Evolutionary conservation across 2,888 invertebrate genomes (phyloP).

Genomic region (Odontothrips loti): DNA sequence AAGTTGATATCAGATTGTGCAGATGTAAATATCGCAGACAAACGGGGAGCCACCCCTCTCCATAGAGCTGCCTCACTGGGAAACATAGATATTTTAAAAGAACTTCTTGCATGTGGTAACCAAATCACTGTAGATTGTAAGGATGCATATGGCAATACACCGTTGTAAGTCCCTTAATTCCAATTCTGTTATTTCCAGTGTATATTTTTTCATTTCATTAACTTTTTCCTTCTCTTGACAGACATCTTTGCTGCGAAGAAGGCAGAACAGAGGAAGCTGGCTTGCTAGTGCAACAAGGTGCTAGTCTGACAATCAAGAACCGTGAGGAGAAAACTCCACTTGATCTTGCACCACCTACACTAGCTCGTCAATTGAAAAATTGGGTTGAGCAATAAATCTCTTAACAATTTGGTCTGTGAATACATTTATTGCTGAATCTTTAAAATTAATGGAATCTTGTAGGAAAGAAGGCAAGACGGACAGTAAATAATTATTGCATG

Average conservation of each 20-base stretch:
- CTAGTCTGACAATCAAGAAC: slow-evolving; percentile 56
- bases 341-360: slow-evolving; percentile 47
- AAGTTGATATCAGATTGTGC: slow-evolving; percentile 63
- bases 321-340: slow-evolving; percentile 64
- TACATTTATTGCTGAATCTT: neutral
- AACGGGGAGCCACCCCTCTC: slow-evolving; percentile 66
- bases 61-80: slow-evolving; percentile 79
- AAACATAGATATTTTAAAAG: slow-evolving; percentile 60
- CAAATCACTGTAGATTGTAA: slow-evolving; percentile 52
- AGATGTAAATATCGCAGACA: slow-evolving; percentile 64
- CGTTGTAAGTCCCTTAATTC: slow-evolving; percentile 55
- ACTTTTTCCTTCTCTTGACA: slow-evolving; percentile 40
- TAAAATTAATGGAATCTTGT: neutral
- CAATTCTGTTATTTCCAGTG: slow-evolving; percentile 18
- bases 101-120: slow-evolving; percentile 57
- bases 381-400: neutral
- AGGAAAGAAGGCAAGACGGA: too few relatives aligned
- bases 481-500: neutral
- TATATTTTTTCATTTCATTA: neutral
- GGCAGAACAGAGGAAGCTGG: slow-evolving; percentile 63
- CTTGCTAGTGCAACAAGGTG: slow-evolving; percentile 62
- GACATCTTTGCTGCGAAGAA: slow-evolving; percentile 79
- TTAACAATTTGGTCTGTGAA: neutral
- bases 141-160: slow-evolving; percentile 70
- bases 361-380: neutral